Base-by-base conservation (phyloP, 2,113 vertebrate genomes). In the Todiramphus chloris region DNA sequence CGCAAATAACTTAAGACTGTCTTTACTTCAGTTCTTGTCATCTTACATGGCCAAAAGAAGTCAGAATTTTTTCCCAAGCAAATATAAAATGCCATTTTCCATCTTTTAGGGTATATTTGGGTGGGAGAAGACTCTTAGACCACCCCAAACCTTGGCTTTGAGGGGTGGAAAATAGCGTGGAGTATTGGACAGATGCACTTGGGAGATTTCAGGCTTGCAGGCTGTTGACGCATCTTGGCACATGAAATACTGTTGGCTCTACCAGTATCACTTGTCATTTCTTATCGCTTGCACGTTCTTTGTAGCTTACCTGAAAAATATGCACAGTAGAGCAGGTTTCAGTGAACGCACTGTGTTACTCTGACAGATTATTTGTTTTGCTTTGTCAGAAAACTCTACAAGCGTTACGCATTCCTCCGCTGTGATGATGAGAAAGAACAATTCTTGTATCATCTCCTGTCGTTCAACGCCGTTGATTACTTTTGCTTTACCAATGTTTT, bases 401-500 rank as follows among this genome's bases (percentile, higher is more conserved):
- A 99, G 94, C 99, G 99, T 55, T 99, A 99, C 5, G 99, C 99
- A 24, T 99, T 99, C 97, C 98, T 99, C 64, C 99, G 99, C 96
- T 99, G 99, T 39, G 99, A 99, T 31, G 99, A 99, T 28, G 99
- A 99, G 98, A 99, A 99, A 97, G 99, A 99, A 94, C 99, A 99
- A 90, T 99, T 99, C 96, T 98, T 99, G 19, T 99, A 99, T 97
- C 99, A 99, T 97, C 99, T 99, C 56, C 98, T 99, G 59, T 99
- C 99, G 92, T 99, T 99, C 97, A 99, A 99, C 51, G 99, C 99
- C 8, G 99, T 99, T 27, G 99, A 99, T 98, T 99, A 99, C 98
- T 99, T 99, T 89, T 99, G 99, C 93, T 99, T 99, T 95, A 99
- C 99, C 96, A 99, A 99, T 75, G 99, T 99, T 97, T 99, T 99